phyloP scores from a whole-genome alignment of 2,888 invertebrate genomes.

The Pterobdella sp. region DNA sequence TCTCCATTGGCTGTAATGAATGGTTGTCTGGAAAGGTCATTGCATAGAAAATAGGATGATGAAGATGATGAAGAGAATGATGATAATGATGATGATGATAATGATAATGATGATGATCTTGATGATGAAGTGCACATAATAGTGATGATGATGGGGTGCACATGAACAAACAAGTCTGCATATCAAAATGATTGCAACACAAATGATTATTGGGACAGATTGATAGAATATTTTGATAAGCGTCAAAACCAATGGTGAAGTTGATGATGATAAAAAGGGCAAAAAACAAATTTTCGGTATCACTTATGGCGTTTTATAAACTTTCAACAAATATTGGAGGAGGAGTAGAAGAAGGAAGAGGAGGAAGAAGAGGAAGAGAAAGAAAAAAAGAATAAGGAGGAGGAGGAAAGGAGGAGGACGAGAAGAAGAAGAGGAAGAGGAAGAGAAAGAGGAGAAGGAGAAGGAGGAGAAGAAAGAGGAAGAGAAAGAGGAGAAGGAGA shows the following conservation, averaged over 20 bases:
- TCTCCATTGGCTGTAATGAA: too few species aligned
- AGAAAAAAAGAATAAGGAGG: constrained; percentile 16
- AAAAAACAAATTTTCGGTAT: too few species aligned
- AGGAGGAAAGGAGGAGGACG: constrained; percentile 6
- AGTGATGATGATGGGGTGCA: too few species aligned
- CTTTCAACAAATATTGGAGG: too few species aligned
- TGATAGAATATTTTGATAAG: too few species aligned
- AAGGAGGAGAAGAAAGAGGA: background rate
- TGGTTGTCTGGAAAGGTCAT: too few species aligned
- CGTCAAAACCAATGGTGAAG: too few species aligned
- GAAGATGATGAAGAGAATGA: constrained; percentile 3
- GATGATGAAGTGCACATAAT: constrained; percentile 20
- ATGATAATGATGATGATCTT: constrained; percentile 23
- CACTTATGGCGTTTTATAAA: too few species aligned
- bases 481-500: constrained; percentile 1
- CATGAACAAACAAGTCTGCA: too few species aligned
- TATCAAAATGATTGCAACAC: too few species aligned
- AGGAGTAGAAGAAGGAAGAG: constrained; percentile 8
- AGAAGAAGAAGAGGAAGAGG: background rate
- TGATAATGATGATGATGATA: constrained; percentile 17
- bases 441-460: background rate
- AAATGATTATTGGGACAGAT: too few species aligned
- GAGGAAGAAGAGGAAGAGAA: constrained; percentile 14
- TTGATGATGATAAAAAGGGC: too few species aligned
- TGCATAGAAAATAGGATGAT: background rate